Base-by-base conservation (phyloP, 2,888 invertebrate species). In the Trissolcus brochymenae region DNA sequence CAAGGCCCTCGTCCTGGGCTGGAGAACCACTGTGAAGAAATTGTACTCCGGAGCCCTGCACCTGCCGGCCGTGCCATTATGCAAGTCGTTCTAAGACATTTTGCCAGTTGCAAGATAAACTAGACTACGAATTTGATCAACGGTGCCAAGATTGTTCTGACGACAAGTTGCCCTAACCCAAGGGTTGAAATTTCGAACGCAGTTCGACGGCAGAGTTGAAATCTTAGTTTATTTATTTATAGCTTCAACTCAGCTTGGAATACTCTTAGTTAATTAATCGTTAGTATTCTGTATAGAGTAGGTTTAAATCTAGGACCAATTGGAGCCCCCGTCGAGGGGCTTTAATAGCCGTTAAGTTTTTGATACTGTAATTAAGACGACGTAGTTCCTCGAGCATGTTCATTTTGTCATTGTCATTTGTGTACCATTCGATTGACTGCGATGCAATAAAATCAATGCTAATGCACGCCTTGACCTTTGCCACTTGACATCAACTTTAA, bases 1-100 rank as follows among this genome's bases (percentile, higher is more conserved):
- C 79, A 95, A 95, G 82, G 95, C 95, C 6, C 90, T 95, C 17
- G 91, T 95, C 2, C 91, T 96, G 41, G 93, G 94, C 6, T 96
- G 96, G 96, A 92, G 95, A 83, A 91, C 90, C 62, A 92, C 94
- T 0, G 91, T 94, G 0, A 94, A 94, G 87, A 94, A 94, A 86
- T 89, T 94, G 0, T 94, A 92, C 86, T 94, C 94, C 41, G 94
- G 94, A 0, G 94, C 94, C 4, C 91, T 93, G 65, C 94, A 93
- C 84, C 90, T 92, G 72, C 94, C 93, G 29, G 94, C 94, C 6
- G 86, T 91, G 76, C 93, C 93, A 53, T 91, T 92, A 81, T 94
- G 94, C 87, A 90, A 91, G 84, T 91, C 92, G 40, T 93, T 93
- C 82, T 93, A 91, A 89, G 19, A 57, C 61, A n/a, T n/a, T 49